A percentile compares a stretch with the other conserved stretches of the same genome.
Conservation (phyloP, 1,140 invertebrate genomes). For the Drosophila arawakana region DNA sequence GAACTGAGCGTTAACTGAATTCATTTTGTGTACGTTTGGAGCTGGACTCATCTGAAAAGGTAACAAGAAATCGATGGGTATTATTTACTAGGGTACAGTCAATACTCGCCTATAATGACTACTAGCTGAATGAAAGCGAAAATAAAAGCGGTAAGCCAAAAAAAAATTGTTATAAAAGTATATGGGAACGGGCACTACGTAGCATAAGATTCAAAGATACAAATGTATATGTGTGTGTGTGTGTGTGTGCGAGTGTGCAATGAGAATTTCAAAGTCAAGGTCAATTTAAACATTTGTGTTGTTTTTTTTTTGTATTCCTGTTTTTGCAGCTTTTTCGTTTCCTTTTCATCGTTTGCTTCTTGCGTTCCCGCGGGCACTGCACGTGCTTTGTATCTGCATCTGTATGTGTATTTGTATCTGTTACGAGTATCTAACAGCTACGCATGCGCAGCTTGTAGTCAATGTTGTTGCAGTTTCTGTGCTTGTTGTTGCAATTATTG, state of each 20-base stretch:
- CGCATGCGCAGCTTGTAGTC: slow-evolving; percentile 60
- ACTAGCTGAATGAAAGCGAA: slow-evolving; percentile 4
- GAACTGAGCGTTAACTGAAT: slow-evolving; percentile 18
- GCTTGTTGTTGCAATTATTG: slow-evolving; percentile 44
- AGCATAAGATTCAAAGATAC: slow-evolving; percentile 17
- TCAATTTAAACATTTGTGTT: slow-evolving; percentile 66
- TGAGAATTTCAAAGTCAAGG: slow-evolving; percentile 80
- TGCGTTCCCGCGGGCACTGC: slow-evolving; percentile 50
- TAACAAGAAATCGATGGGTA: slow-evolving; percentile 41
- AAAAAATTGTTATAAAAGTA: neutral
- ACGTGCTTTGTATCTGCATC: slow-evolving; percentile 52
- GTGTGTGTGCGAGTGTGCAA: slow-evolving; percentile 39
- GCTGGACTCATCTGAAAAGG: slow-evolving; percentile 51
- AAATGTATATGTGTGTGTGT: slow-evolving; percentile 12
- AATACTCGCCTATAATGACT: slow-evolving; percentile 12
- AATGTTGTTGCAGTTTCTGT: slow-evolving; percentile 11
- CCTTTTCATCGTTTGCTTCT: slow-evolving; percentile 41
- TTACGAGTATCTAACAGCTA: slow-evolving; percentile 65
- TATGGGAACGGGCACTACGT: slow-evolving; percentile 16
- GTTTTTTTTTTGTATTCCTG: slow-evolving; percentile 16
- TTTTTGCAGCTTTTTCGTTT: slow-evolving; percentile 26
- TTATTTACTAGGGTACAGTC: slow-evolving; percentile 20
- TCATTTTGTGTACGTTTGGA: slow-evolving; percentile 6
- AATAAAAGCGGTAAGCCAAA: slow-evolving; percentile 10
- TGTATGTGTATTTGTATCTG: slow-evolving; percentile 30